Conservation (phyloP, 2,113 vertebrate genomes). For the Seriola aureovittata region DNA sequence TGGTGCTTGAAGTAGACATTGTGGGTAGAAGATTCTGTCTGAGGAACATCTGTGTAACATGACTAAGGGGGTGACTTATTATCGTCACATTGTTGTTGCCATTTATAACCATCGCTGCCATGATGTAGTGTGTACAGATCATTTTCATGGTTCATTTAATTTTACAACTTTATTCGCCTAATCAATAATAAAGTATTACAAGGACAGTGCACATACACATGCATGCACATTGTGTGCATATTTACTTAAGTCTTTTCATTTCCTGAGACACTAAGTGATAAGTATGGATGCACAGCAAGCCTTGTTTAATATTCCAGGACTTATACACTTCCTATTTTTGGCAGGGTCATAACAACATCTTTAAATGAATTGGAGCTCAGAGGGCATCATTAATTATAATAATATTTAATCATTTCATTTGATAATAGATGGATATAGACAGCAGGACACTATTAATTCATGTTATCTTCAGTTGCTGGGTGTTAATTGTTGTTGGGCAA, state of each 20-base stretch:
- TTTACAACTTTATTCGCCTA: constrained; percentile 41
- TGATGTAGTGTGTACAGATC: constrained; percentile 33
- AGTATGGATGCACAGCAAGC: constrained; percentile 2
- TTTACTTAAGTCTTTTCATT: constrained; percentile 63
- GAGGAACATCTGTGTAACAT: constrained; percentile 40
- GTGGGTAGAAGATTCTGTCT: constrained; percentile 12
- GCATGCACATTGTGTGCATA: constrained; percentile 43
- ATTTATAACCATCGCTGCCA: constrained; percentile 30
- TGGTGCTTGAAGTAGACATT: constrained; percentile 3
- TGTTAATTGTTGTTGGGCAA: background rate
- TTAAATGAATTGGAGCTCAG: constrained; percentile 2
- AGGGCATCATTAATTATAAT: background rate
- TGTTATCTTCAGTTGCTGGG: constrained; percentile 5
- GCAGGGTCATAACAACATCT: background rate
- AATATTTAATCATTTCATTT: background rate
- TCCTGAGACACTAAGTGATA: constrained; percentile 56
- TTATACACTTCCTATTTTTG: constrained; percentile 8
- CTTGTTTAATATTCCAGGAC: constrained; percentile 59
- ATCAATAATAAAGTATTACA: constrained; percentile 29
- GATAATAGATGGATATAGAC: background rate
- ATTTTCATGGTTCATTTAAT: constrained; percentile 58
- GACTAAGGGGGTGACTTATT: constrained; percentile 30
- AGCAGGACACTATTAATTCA: background rate
- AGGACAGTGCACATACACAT: background rate
- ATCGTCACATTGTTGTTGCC: constrained; percentile 32